Percentiles rank a stretch among this genome's conserved stretches.
Evolutionary conservation across 64 coral and sea anemone species (phyloP).

Genomic region (Actinia equina): DNA sequence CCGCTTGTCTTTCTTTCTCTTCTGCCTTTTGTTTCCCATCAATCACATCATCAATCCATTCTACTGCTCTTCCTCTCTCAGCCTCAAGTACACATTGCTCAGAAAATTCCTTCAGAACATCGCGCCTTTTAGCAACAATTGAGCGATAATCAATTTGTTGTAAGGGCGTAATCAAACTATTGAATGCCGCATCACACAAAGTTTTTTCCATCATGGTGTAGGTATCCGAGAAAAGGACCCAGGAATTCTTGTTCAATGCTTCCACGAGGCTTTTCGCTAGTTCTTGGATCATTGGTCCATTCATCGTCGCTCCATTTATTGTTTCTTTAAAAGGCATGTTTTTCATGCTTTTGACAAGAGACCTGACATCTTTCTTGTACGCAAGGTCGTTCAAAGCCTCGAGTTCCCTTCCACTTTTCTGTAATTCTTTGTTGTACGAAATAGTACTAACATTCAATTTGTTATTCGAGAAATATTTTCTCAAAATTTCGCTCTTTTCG

Average conservation of each 20-base stretch:
- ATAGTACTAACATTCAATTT: constrained; percentile 31
- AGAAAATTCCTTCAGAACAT: not conserved
- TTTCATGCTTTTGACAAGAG: constrained; percentile 38
- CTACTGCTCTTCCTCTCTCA: constrained; percentile 12
- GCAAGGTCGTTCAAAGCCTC: constrained; percentile 1
- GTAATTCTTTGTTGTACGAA: constrained; percentile 29
- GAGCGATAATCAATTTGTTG: not conserved
- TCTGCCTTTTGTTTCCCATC: not conserved
- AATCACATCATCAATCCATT: not conserved
- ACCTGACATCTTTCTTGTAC: constrained; percentile 24
- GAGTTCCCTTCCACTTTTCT: constrained; percentile 21
- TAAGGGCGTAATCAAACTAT: constrained; percentile 21
- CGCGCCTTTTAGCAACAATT: not conserved
- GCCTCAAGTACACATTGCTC: constrained; percentile 19
- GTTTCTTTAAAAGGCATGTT: constrained; percentile 51
- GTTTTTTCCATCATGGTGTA: constrained; percentile 25
- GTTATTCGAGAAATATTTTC: constrained; percentile 49
- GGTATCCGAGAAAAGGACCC: constrained; percentile 35
- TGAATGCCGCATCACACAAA: constrained; percentile 24
- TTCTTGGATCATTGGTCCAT: constrained; percentile 42
- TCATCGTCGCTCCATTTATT: constrained; percentile 36
- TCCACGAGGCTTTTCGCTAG: constrained; percentile 12
- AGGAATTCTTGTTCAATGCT: constrained; percentile 57
- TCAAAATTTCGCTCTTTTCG: constrained; percentile 24
- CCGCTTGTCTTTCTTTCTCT: constrained; percentile 4